Percentiles rank a stretch among this genome's conserved stretches.
phyloP scores from a whole-genome alignment of 2,797 vertebrate species.

The Hippoglossus hippoglossus region DNA sequence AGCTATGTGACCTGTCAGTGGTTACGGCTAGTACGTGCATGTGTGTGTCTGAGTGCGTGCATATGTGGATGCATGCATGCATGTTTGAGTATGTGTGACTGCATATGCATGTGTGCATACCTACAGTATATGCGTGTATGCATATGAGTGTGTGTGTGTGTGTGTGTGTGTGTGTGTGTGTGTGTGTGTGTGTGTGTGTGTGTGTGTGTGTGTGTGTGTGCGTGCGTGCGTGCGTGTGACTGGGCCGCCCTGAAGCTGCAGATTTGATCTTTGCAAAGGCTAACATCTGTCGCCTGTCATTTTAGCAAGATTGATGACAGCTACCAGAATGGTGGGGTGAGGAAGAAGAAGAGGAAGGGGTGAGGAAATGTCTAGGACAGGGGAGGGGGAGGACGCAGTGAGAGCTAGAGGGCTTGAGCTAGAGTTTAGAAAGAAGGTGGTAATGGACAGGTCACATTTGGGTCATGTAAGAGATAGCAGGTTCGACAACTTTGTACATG shows the following conservation, averaged over 20 bases:
- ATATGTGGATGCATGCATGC: slow-evolving; percentile 26
- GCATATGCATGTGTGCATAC: slow-evolving; percentile 35
- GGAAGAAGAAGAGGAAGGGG: slow-evolving; percentile 69
- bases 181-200: not conserved
- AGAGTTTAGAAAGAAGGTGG: slow-evolving; percentile 35
- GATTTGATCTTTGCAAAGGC: slow-evolving; percentile 99
- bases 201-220: slow-evolving; percentile 18
- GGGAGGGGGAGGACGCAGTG: slow-evolving; percentile 14
- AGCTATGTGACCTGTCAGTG: slow-evolving; percentile 69
- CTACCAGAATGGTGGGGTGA: slow-evolving; percentile 81
- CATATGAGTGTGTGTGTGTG: slow-evolving; percentile 32
- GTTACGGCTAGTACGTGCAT: slow-evolving; percentile 34
- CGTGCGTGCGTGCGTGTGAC: slow-evolving; percentile 58
- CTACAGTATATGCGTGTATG: slow-evolving; percentile 14
- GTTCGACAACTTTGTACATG: slow-evolving; percentile 26
- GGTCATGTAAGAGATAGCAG: slow-evolving; percentile 51
- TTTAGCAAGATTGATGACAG: slow-evolving; percentile 99
- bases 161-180: slow-evolving; percentile 36
- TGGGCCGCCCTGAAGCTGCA: slow-evolving; percentile 92
- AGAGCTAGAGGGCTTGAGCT: not conserved
- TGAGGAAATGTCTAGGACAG: slow-evolving; percentile 57
- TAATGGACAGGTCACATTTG: slow-evolving; percentile 64
- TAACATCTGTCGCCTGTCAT: slow-evolving; percentile 99
- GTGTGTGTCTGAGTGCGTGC: slow-evolving; percentile 22
- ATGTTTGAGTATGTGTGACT: slow-evolving; percentile 19